Base-by-base conservation (phyloP, 2,888 invertebrate genomes). In the Diarsia rubi region DNA sequence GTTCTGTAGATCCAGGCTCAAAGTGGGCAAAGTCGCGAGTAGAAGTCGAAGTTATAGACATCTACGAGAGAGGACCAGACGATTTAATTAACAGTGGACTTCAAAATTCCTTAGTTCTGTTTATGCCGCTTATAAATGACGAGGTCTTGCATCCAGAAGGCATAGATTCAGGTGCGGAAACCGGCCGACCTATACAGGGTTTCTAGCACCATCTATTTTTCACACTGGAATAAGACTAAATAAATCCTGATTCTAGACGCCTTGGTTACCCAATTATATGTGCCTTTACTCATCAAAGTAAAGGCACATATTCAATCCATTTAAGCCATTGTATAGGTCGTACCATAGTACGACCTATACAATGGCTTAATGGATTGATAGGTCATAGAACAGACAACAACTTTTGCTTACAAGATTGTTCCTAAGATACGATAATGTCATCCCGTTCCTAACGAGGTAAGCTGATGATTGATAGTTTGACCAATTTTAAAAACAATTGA, bases 401-500 rank as follows among this genome's bases (percentile, higher is more conserved):
- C 31, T 5, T 31, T 45, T 27, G 16, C 42, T n/a, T 16, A 31
- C 47, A 57, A 27, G 16, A 57, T 8, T 27, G 8, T 27, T 57
- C 8, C 27, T 3, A 27, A 57, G 16, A 16, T 57, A 27, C 57
- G 24, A 57, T 57, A 1, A 12, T 37, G 31, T 31, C 8, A 44
- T 24, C 12, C 6, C 4, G 14, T 65, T 24, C 12, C 57, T 9
- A 37, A 37, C 31, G 21, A 57, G 42, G 16, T 54, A 42, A 63
- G 42, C n/a, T 47, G 12, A 63, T 76, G 79, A 70, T 44, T 54
- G 71, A 76, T 78, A n/a, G 24, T 14, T 47, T 31, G 21, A 11
- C 24, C 78, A 63, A 76, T 54, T 76, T 78, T 69, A 62, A 63
- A 60, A 76, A 45, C 62, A 76, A 78, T 70, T 76, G 62, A 47